phyloP scores from a whole-genome alignment of 2,797 vertebrate genomes.

The Coendou prehensilis region DNA sequence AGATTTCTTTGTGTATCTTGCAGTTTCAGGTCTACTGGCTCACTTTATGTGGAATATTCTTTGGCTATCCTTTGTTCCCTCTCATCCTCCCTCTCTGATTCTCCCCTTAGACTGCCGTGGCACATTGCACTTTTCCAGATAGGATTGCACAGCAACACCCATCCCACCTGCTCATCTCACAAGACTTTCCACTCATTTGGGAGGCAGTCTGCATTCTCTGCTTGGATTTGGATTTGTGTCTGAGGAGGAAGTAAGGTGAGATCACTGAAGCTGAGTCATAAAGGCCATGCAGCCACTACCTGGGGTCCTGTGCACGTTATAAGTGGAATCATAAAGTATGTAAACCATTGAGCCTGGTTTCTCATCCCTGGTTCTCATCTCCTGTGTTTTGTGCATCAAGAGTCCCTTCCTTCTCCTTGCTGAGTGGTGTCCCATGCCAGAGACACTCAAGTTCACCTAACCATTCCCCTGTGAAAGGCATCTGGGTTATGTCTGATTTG shows the following conservation, averaged over 20 bases:
- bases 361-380: not conserved
- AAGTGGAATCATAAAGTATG: not conserved
- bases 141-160: not conserved
- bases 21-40: not conserved
- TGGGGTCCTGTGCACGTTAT: not conserved
- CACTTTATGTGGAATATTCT: not conserved
- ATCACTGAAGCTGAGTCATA: not conserved
- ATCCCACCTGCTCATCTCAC: not conserved
- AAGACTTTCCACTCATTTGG: not conserved
- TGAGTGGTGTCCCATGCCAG: rapidly evolving
- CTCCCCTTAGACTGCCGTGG: not conserved
- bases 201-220: not conserved
- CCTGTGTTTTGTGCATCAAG: rapidly evolving
- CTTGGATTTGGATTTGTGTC: not conserved
- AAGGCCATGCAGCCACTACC: not conserved
- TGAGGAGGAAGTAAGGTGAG: too few species aligned
- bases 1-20: not conserved
- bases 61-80: not conserved
- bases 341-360: not conserved
- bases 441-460: not conserved
- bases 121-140: not conserved
- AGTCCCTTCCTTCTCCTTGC: rapidly evolving
- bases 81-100: not conserved
- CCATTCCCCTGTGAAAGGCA: not conserved
- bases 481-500: not conserved